Base-by-base conservation (phyloP, 2,113 vertebrate genomes). In the Empidonax traillii region DNA sequence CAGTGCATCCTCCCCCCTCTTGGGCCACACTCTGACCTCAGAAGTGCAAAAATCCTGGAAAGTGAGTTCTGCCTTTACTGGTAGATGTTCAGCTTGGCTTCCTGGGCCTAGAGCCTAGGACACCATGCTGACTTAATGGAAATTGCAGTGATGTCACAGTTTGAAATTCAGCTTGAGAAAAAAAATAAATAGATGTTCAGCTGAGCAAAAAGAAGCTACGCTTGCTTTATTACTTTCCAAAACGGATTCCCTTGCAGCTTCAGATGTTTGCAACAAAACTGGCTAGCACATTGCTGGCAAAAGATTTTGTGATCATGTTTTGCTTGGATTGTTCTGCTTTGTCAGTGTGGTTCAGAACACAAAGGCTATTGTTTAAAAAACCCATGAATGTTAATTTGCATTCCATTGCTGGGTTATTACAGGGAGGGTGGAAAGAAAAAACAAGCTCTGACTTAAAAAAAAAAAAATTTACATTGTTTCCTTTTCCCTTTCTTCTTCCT, bases 291-390 rank as follows among this genome's bases (percentile, higher is more conserved):
- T 69, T 95, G 83, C 55, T 86, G 82, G 92, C 89, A 84, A 86
- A 85, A 88, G 72, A 77, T 80, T 83, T 62, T 94, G 75, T 74
- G 75, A 90, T 51, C 46, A 1, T 95, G 47, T 39, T 91, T 94
- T 89, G 51, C 73, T 96, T 71, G 46, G 69, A 76, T 56, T 93
- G 63, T 95, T 91, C 87, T 89, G 72, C 76, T 95, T 91, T 59
- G 58, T 76, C 85, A 93, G 62, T 83, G 91, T 85, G 75, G 93
- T 79, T 90, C 90, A 92, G 72, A 96, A 96, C 89, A 94, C 85
- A 93, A 96, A 83, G 62, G 82, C 93, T 94, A 95, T 96, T 96
- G 89, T 96, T 87, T 80, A 80, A 94, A 91, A 94, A 94, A 93
- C 0, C 22, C 72, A 87, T 69, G 75, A 85, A 91, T 76, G 87